Evolutionary conservation across 2,113 vertebrate genomes (phyloP), one percentile per base, ranked within the genome.

Genomic region (Fregata magnificens): DNA sequence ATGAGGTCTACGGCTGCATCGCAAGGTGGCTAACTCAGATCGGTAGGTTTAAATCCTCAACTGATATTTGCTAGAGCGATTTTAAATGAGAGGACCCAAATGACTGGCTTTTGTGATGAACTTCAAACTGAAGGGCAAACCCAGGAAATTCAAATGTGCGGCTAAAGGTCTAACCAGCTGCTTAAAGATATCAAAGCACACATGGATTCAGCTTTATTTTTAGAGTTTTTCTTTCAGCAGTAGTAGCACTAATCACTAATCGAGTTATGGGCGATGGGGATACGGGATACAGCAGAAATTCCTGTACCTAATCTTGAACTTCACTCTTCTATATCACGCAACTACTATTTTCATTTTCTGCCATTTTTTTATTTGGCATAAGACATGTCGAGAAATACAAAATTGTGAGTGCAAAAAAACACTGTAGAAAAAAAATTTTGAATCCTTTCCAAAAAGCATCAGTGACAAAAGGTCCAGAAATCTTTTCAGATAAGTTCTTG

Each of bases 11-110:
- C 1, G 99, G 97, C 31, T 97, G 97, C 87, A 98, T 99, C 7
- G 99, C 99, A 13, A 94, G 99, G 62, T 99, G 99, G 99, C 99
- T 99, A 36, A 99, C 99, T 21, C 95, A 95, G 80, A 98, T 99
- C 3, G 99, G 99, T 99, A 95, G 86, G 98, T 91, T 65, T 22
- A 20, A 24, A 3, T 24, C 28, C 3, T 26, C 52, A 4, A 5
- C 49, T 42, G 40, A 3, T 45, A 13, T 44, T 52, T 32, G 2
- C 50, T 34, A 1, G 11, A 13, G 6, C 1, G 3, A 20, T 26
- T 24, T 69, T 19, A 8, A 79, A 19, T 7, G 36, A 52, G 29
- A 53, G 20, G 24, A 9, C 15, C 11, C 29, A 14, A n/a, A 18
- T 3, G 17, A 19, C 18, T 8, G 19, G 18, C 21, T 25, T 17